Conservation (phyloP, 2,113 vertebrate species). For the Amphilophus citrinellus region DNA sequence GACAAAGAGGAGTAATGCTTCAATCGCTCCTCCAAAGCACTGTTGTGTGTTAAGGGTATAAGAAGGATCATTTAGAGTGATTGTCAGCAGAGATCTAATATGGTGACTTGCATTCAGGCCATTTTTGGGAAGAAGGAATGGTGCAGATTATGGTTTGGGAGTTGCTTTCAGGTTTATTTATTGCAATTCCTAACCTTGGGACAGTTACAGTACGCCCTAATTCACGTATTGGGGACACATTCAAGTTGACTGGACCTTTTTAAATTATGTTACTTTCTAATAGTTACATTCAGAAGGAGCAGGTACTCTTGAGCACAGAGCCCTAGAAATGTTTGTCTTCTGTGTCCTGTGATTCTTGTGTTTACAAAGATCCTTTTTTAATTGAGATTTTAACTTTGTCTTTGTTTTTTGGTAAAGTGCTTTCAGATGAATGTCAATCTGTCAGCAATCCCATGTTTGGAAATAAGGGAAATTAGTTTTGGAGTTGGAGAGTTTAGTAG, state of each 20-base stretch:
- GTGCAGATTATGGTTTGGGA: not conserved
- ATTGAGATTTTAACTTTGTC: slow-evolving; percentile 3
- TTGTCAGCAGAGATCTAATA: slow-evolving; percentile 24
- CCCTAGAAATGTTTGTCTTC: not conserved
- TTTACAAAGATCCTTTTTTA: slow-evolving; percentile 51
- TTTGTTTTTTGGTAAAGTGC: slow-evolving; percentile 6
- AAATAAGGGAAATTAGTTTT: slow-evolving; percentile 33
- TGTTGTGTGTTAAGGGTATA: not conserved
- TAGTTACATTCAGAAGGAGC: slow-evolving; percentile 12
- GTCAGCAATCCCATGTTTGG: not conserved
- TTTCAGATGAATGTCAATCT: slow-evolving; percentile 10
- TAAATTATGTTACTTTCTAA: not conserved
- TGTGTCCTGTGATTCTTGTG: slow-evolving; percentile 14
- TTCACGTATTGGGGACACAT: slow-evolving; percentile 19
- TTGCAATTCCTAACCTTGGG: not conserved
- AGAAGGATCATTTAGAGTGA: slow-evolving; percentile 13
- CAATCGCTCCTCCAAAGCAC: slow-evolving; percentile 6
- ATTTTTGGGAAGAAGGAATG: slow-evolving; percentile 9
- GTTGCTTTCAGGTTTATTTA: slow-evolving; percentile 23
- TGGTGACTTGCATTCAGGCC: not conserved
- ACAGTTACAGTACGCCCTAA: slow-evolving; percentile 23
- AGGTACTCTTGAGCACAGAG: slow-evolving; percentile 23
- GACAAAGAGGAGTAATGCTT: slow-evolving; percentile 12
- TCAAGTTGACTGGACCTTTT: slow-evolving; percentile 27
- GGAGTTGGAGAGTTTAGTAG: not conserved